These are phyloP conservation scores for Hipparchia sbordonii DNA, from an alignment of 2,888 invertebrate species.

Conservation along the genomic window DNA sequence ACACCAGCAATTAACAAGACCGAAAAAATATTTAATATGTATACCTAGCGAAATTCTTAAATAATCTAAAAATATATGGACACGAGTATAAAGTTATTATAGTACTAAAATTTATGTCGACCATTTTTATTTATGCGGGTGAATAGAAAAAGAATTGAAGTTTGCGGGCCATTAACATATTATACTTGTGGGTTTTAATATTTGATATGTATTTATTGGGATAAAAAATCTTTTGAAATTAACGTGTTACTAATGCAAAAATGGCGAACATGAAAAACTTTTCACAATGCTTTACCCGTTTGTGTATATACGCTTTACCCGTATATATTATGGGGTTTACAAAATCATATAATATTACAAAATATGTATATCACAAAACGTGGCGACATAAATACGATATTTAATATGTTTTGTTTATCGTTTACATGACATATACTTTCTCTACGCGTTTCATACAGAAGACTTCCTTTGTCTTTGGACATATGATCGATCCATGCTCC, in stretches of 20 bases:
- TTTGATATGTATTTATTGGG: no score
- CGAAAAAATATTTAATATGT: not conserved
- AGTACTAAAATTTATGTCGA: slow-evolving; percentile 8
- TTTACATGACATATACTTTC: slow-evolving; percentile 98
- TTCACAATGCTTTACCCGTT: not conserved
- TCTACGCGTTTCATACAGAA: slow-evolving; percentile 96
- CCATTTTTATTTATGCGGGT: not conserved
- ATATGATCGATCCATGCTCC: slow-evolving; percentile 95
- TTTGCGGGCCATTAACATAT: no score
- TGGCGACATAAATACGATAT: slow-evolving; percentile 8
- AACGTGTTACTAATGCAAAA: not conserved
- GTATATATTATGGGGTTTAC: not conserved
- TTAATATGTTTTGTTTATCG: not conserved
- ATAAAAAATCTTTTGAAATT: no score
- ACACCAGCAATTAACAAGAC: not conserved
- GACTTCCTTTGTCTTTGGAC: slow-evolving; percentile 96
- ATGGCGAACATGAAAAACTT: not conserved
- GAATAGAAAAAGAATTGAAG: no score
- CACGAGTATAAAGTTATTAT: slow-evolving; percentile 8
- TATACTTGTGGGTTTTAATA: no score
- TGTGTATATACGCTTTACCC: not conserved
- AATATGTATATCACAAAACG: slow-evolving; percentile 8
- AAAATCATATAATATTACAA: not conserved
- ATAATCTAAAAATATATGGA: not conserved
- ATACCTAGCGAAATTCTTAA: not conserved